Conservation (phyloP, 2,888 invertebrate genomes). For the Campopleginae sp. region DNA sequence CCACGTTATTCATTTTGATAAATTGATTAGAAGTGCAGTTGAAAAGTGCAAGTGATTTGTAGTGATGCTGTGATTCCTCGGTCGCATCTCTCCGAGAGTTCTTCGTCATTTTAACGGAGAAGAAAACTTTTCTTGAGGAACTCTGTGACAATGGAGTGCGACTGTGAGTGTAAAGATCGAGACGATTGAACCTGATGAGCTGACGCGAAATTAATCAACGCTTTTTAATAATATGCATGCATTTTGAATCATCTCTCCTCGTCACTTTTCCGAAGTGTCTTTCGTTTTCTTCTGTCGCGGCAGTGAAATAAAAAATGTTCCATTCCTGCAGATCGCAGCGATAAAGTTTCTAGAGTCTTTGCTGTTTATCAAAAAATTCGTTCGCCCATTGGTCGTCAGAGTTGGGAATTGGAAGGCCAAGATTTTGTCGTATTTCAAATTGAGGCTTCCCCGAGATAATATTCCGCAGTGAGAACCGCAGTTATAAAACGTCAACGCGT, state of each 20-base stretch:
- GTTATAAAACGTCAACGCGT: constrained; percentile 68
- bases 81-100: background rate
- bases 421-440: constrained; percentile 11
- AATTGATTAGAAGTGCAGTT: background rate
- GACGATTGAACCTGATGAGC: background rate
- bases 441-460: constrained; percentile 25
- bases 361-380: background rate
- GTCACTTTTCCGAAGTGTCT: background rate
- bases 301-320: too few species aligned
- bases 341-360: background rate
- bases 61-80: background rate
- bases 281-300: background rate
- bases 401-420: background rate
- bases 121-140: background rate
- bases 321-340: background rate
- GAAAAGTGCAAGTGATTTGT: constrained; percentile 10
- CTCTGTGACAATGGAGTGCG: constrained; percentile 6
- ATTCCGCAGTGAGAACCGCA: constrained; percentile 69
- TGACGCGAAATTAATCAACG: background rate
- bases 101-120: background rate
- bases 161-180: background rate
- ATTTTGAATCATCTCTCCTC: background rate
- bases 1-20: background rate
- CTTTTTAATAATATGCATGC: background rate
- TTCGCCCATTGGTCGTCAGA: background rate